Conservation (phyloP, 2,797 vertebrate genomes). For the Hyperoplus immaculatus region DNA sequence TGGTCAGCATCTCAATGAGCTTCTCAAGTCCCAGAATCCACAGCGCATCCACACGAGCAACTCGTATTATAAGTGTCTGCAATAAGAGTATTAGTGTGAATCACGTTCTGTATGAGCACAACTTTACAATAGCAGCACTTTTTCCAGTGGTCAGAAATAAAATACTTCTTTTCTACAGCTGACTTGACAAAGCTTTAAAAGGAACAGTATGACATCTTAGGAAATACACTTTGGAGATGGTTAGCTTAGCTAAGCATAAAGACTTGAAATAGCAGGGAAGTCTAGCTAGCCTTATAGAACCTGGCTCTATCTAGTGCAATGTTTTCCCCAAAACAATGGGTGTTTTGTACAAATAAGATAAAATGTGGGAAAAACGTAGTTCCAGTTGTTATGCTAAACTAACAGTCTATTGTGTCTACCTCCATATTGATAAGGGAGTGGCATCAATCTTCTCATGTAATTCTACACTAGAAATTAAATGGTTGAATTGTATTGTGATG, state of each 20-base stretch:
- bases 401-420: not conserved
- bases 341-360: not conserved
- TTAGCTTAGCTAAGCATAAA: not conserved
- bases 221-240: not conserved
- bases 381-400: not conserved
- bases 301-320: not conserved
- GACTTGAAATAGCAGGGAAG: not conserved
- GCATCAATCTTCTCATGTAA: not conserved
- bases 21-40: slow-evolving; percentile 19
- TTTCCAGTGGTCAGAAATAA: not conserved
- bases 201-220: not conserved
- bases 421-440: not conserved
- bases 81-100: not conserved
- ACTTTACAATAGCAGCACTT: not conserved
- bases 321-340: too few relatives aligned
- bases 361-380: not conserved
- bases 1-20: slow-evolving; percentile 26
- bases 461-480: not conserved
- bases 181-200: slow-evolving; percentile 5
- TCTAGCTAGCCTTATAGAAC: not conserved
- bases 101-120: not conserved
- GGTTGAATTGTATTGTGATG: not conserved
- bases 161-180: not conserved
- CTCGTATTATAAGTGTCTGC: not conserved
- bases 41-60: not conserved